Evolutionary conservation across 2,797 vertebrate species (phyloP).

Genomic region (Xenopus petersii): DNA sequence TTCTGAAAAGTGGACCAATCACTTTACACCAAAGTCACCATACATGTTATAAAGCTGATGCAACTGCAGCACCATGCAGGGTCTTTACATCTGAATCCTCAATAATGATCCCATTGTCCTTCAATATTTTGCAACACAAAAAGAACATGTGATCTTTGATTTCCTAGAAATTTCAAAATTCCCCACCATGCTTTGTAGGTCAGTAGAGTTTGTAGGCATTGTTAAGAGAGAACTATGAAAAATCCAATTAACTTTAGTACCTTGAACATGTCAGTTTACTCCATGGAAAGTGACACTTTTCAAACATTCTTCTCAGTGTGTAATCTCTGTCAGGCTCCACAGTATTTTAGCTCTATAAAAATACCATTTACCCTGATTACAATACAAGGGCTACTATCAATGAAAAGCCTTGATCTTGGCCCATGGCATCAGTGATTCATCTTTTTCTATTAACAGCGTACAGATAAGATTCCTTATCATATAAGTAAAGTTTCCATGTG

Average conservation of each 20-base stretch:
- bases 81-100: too few relatives aligned
- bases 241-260: not conserved
- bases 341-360: slow-evolving; percentile 13
- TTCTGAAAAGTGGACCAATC: too few relatives aligned
- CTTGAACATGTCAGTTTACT: not conserved
- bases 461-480: slow-evolving; percentile 55
- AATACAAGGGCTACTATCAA: slow-evolving; percentile 9
- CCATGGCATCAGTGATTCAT: slow-evolving; percentile 53
- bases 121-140: too few relatives aligned
- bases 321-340: not conserved
- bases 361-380: slow-evolving; percentile 13
- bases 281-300: not conserved
- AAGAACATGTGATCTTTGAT: too few relatives aligned
- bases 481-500: slow-evolving; percentile 51
- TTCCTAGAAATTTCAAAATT: too few relatives aligned
- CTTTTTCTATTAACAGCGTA: slow-evolving; percentile 51
- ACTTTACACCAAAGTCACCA: too few relatives aligned
- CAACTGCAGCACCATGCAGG: too few relatives aligned
- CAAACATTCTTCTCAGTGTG: not conserved
- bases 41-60: too few relatives aligned
- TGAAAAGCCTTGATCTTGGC: slow-evolving; percentile 50
- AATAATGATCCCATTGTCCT: too few relatives aligned
- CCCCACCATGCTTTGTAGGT: too few relatives aligned
- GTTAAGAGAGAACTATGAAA: too few relatives aligned
- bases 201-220: too few relatives aligned